Evolutionary conservation across 2,888 invertebrate species (phyloP).

Genomic region (Cloeon dipterum): DNA sequence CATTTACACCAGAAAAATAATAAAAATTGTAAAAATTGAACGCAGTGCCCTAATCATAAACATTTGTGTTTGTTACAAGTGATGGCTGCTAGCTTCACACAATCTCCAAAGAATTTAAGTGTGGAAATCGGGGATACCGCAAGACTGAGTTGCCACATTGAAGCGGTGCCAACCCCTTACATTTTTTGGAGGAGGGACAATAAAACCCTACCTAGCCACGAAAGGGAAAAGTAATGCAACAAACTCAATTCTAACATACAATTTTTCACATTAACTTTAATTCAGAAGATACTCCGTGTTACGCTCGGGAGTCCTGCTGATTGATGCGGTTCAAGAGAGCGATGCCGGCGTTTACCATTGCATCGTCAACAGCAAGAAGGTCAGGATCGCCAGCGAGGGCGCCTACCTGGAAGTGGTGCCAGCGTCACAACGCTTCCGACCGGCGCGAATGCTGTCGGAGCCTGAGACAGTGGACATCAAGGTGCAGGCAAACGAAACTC

Average conservation of each 20-base stretch:
- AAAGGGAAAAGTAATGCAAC: too few relatives aligned
- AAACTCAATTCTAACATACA: too few relatives aligned
- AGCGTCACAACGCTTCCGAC: conserved; percentile 8
- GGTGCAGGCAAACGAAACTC: conserved; percentile 22
- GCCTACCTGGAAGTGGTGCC: conserved; percentile 11
- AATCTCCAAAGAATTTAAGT: conserved; percentile 15
- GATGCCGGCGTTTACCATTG: conserved; percentile 41
- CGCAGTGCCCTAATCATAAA: too few relatives aligned
- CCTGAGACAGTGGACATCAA: conserved; percentile 13
- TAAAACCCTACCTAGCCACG: conserved; percentile 23
- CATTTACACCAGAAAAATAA: too few relatives aligned
- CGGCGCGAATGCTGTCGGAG: conserved; percentile 13
- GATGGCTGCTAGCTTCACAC: conserved; percentile 19
- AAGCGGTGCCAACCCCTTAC: conserved; percentile 36
- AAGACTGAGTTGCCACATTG: conserved; percentile 32
- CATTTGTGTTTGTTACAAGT: too few relatives aligned
- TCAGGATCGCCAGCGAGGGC: conserved; percentile 16
- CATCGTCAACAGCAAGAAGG: conserved; percentile 21
- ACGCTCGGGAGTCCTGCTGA: conserved; percentile 40
- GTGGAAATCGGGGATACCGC: conserved; percentile 24
- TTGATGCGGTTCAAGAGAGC: conserved; percentile 30
- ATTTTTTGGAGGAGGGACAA: conserved; percentile 36
- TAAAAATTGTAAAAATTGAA: too few relatives aligned
- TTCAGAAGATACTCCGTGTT: conserved; percentile 42
- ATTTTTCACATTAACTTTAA: conserved; percentile 17